Evolutionary conservation across 2,797 vertebrate genomes (phyloP), one percentile per base, ranked within the genome.

Genomic region (Labroides dimidiatus): DNA sequence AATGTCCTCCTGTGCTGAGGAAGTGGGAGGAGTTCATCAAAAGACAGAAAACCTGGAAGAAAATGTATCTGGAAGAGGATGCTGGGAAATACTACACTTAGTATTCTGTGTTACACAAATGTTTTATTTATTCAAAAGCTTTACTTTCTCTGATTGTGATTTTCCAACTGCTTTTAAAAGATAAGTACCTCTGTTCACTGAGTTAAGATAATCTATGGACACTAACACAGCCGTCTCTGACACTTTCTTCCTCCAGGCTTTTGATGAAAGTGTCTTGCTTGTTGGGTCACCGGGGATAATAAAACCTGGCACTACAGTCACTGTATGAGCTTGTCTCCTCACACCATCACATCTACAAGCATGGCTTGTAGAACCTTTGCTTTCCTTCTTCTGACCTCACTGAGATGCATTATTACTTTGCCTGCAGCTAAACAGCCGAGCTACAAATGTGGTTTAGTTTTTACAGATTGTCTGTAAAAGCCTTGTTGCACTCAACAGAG

Each of bases 371-470:
- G 86, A 76, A 84, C 84, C 54, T 49, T 1, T 12, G 14, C 27
- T 6, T 53, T 71, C 59, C 77, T 58, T 33, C 48, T 73, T 56
- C 64, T 30, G 48, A 53, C 68, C 56, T 77, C 33, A 10, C 60
- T 49, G 17, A 84, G 64, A 75, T 78, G 57, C 69, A 71, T 78
- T 86, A 78, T 81, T 77, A 61, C 14, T 75, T 68, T 48, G 64
- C 84, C 81, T 58, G 64, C 58, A 76, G 78, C 72, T 50, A 69
- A 71, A 83, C 52, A 30, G 55, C 54, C 50, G 27, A 57, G 52
- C 71, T 64, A 78, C 63, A 72, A 84, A 68, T 47, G 63, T 52
- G 55, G 76, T 80, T 81, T 86, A 30, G 8, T 9, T 33, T 33
- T 33, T 33, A 33, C 8, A 33, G 30, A 8, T 6, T 15, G 44